A percentile compares a stretch with the other conserved stretches of the same genome.
Conservation (phyloP, 1,140 invertebrate species). For the Tetramorium alpestre region DNA sequence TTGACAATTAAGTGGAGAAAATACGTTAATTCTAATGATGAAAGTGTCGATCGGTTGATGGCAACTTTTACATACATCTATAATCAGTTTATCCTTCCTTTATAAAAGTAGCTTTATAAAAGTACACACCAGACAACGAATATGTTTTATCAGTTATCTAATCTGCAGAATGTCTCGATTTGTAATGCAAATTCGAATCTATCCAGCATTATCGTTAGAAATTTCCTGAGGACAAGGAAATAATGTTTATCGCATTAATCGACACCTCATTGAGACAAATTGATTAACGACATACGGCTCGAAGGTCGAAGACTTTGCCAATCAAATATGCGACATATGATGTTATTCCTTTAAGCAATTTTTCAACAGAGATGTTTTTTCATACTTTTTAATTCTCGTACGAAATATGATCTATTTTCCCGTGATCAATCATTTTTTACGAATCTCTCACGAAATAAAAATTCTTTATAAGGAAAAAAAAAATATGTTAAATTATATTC, state of each 20-base stretch:
- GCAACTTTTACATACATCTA: no score
- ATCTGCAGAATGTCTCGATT: background rate
- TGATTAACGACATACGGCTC: background rate
- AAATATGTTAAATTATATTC: background rate
- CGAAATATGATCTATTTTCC: background rate
- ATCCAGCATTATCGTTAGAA: background rate
- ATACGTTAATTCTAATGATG: no score
- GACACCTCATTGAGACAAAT: background rate
- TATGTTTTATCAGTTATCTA: background rate
- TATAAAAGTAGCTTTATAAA: no score
- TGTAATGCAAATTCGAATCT: background rate
- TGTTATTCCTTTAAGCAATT: background rate
- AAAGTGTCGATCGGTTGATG: no score
- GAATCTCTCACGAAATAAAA: background rate
- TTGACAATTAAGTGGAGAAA: no score
- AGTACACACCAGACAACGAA: background rate
- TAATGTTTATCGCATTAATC: background rate
- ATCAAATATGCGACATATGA: no score
- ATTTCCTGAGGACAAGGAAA: background rate
- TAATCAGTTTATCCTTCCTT: no score
- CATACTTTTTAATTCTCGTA: background rate
- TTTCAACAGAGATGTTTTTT: background rate
- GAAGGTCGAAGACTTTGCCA: no score
- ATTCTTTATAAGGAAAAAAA: background rate
- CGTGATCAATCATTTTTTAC: background rate